Conservation (phyloP, 1,140 invertebrate species). For the roundworm (Caenorhabditis elegans) region WBcel235 BX284603.4:6887501-6888000, state of each 20-base stretch:
- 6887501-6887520: conserved; percentile 6
- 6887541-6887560: neutral
- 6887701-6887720: no score
- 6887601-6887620: neutral
- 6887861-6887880: no score
- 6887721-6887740: conserved; percentile 28
- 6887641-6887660: neutral
- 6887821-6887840: no score
- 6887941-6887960: neutral
- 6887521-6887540: conserved; percentile 3
- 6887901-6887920: no score
- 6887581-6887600: neutral
- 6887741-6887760: conserved; percentile 19
- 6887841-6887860: no score
- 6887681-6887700: no score
- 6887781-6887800: conserved; percentile 19
- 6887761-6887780: conserved; percentile 16
- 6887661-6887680: no score
- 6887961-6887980: neutral
- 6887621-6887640: neutral
- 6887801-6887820: no score
- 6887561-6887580: conserved; percentile 2
- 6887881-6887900: no score
- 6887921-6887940: neutral
- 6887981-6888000: neutral